Conservation (phyloP, 2,888 invertebrate genomes). For the Liopterus haemorrhoidalis region DNA sequence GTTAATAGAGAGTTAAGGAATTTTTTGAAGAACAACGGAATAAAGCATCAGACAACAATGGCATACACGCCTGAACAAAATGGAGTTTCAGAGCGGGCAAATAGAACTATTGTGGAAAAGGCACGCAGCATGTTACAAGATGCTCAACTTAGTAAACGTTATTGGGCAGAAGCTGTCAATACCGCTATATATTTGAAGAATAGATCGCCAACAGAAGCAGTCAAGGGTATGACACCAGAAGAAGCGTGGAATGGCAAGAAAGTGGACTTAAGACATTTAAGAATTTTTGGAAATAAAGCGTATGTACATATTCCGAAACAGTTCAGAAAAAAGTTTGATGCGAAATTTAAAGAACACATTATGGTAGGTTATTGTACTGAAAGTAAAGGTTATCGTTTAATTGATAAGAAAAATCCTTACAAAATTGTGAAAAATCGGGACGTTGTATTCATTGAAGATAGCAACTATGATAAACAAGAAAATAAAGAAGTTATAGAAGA, state of each 20-base stretch:
- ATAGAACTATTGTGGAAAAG: constrained; percentile 5
- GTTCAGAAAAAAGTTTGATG: background rate
- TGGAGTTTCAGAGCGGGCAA: constrained; percentile 32
- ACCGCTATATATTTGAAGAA: constrained; percentile 1
- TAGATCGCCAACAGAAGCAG: background rate
- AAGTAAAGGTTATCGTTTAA: too few species aligned
- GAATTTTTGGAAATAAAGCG: constrained; percentile 3
- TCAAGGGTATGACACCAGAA: background rate
- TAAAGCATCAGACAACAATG: constrained; percentile 35
- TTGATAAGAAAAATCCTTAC: too few species aligned
- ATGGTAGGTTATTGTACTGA: constrained; percentile 2
- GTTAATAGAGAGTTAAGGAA: constrained; percentile 20
- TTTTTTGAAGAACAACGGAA: constrained; percentile 31
- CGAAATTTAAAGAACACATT: constrained; percentile 1
- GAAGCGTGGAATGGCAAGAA: background rate
- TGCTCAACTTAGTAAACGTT: background rate
- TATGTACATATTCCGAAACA: constrained; percentile 3
- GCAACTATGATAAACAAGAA: too few species aligned
- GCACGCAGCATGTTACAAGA: background rate
- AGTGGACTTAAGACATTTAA: background rate
- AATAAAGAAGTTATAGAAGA: too few species aligned
- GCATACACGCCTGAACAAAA: constrained; percentile 39
- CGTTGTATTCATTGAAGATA: too few species aligned
- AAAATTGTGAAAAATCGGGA: too few species aligned
- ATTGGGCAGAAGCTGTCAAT: background rate